Evolutionary conservation across 2,113 vertebrate genomes (phyloP).

Genomic region (Pheucticus melanocephalus): DNA sequence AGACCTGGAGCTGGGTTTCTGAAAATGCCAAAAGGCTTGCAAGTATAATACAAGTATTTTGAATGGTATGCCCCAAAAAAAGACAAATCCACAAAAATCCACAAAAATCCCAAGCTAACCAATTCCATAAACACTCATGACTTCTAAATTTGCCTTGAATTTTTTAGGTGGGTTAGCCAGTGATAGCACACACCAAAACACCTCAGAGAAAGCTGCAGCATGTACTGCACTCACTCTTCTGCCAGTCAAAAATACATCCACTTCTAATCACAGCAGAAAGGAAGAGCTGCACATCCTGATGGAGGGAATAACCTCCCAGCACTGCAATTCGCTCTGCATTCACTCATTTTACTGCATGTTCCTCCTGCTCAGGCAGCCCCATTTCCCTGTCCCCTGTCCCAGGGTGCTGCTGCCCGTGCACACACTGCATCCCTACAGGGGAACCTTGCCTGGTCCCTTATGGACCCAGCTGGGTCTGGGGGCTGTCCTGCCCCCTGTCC

Average conservation of each 20-base stretch:
- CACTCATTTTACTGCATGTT: no score
- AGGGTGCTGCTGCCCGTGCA: no score
- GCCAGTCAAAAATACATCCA: neutral
- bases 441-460: no score
- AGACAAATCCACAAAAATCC: neutral
- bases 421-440: no score
- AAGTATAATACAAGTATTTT: neutral
- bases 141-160: neutral
- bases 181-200: neutral
- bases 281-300: neutral
- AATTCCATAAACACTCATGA: rapidly evolving
- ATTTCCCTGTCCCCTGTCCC: no score
- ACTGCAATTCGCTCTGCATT: neutral
- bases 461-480: no score
- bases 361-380: neutral
- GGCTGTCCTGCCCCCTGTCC: no score
- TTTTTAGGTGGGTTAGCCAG: neutral
- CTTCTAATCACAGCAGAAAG: neutral
- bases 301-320: neutral
- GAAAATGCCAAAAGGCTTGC: neutral
- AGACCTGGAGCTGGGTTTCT: neutral
- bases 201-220: neutral
- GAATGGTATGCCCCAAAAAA: rapidly evolving
- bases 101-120: neutral
- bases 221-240: neutral